Base-by-base conservation (phyloP, 2,113 vertebrate species). In the Burhinus bistriatus region DNA sequence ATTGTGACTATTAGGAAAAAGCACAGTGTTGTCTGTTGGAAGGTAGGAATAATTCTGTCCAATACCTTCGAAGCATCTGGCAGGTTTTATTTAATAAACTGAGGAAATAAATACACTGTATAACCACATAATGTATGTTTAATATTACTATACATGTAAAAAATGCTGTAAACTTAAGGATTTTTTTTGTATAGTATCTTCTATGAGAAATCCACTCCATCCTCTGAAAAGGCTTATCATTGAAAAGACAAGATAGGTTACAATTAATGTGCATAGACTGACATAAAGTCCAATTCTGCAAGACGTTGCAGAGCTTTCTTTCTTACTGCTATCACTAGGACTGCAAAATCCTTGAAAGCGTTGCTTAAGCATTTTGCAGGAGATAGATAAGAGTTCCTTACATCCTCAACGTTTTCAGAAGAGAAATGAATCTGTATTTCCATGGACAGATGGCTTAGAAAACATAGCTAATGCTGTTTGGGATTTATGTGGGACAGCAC, bases 1-100 rank as follows among this genome's bases (percentile, higher is more conserved):
- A 92, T 40, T 81, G 27, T 82, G 52, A 77, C 47, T 83, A 78
- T 94, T 89, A 92, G 70, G 80, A 85, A 85, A 81, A 73, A 89
- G 87, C 80, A 79, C 44, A 86, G 16, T 86, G 27, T 87, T 96
- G 54, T 89, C 90, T 96, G 52, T 90, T 80, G 84, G 71, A 91
- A 83, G 96, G 90, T 79, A 93, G 57, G 58, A 76, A n/a, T 84
- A 79, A 81, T 71, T 83, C 83, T 52, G 42, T 72, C 14, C 69
- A 78, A 71, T 96, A 40, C 55, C 57, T 90, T 78, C 45, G 91
- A 70, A 73, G 40, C 36, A 58, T 77, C 18, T 97, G 87, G 83
- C 57, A 87, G 23, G n/a, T 90, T 95, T 92, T 69, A 66, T 90
- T 81, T 86, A 54, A 80, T 91, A 83, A 92, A 72, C 42, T 65